Evolutionary conservation across 2,888 invertebrate species (phyloP), one percentile per base, ranked within the genome.

Genomic region (Trimorus sp.): DNA sequence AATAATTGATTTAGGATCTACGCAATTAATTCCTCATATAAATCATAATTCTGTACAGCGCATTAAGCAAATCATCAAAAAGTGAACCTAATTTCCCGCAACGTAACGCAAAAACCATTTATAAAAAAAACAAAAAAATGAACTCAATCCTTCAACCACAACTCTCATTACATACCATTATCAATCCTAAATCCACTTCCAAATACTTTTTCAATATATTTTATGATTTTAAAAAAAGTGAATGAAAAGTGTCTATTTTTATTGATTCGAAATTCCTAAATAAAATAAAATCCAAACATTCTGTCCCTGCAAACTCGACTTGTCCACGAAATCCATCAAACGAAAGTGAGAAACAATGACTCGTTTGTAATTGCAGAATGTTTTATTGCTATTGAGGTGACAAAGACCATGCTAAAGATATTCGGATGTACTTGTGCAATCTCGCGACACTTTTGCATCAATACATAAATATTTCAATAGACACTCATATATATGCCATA

Each of bases 401-500:
- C 68, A 82, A n/a, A 62, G 49, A 75, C 53, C 51, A 63, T 73
- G 77, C 82, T 68, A 77, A 83, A 60, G 53, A 83, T 70, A 82
- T 77, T 58, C 62, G 40, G 58, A 80, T 53, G 77, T 76, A 49
- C 62, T 84, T 82, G 82, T 77, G 79, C 77, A 77, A 48, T 37
- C 60, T 53, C 36, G 76, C 26, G 14, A 42, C 53, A 66, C 56
- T 60, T 82, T 76, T 73, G 82, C 83, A 83, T 74, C 85, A 86
- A 85, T 86, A 87, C 86, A 84, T 85, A 86, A 85, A 87, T 83
- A 87, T 85, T 80, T 87, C 79, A 85, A 87, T 87, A 86, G 86
- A 86, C 86, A 85, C 85, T 85, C 85, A 86, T 83, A 84, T 83
- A 62, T 86, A 86, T 86, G 84, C 79, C 73, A 12, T 85, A 87